Evolutionary conservation across 2,113 vertebrate genomes (phyloP).

Genomic region (Dicaeum eximium): DNA sequence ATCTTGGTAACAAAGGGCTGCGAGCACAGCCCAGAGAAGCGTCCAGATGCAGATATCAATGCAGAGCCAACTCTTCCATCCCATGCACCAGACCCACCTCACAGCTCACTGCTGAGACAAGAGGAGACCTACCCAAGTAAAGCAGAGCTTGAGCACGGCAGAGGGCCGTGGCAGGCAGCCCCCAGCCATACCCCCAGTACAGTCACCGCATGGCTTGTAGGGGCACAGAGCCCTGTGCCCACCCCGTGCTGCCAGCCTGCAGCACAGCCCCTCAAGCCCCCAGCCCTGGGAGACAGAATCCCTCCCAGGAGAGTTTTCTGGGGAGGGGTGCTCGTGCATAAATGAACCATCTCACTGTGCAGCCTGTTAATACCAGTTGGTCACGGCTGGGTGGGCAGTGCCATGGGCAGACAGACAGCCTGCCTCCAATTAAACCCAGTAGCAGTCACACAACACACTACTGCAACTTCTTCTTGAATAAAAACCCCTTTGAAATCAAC

Average conservation of each 20-base stretch:
- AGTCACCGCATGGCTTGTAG: rapidly evolving
- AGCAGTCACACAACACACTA: background rate
- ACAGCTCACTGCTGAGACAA: background rate
- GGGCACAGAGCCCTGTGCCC: background rate
- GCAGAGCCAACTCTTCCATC: background rate
- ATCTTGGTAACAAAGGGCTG: background rate
- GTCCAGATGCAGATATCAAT: rapidly evolving
- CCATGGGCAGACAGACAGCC: background rate
- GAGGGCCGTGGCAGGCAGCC: background rate
- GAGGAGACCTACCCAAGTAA: background rate
- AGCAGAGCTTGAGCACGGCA: background rate
- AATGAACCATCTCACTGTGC: background rate
- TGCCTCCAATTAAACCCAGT: background rate
- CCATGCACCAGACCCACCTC: background rate
- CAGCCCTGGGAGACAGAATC: rapidly evolving
- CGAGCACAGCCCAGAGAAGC: background rate
- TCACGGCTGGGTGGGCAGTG: background rate
- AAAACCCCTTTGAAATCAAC: conserved; percentile 11
- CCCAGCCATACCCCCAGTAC: background rate
- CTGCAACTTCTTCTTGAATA: background rate
- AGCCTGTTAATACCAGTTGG: background rate
- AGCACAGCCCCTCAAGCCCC: background rate
- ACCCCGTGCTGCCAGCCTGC: rapidly evolving
- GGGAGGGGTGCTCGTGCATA: background rate
- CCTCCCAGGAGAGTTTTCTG: background rate